These are phyloP conservation scores for Pygmarrhopalites habei DNA, from an alignment of 1,140 invertebrate genomes.

Conservation along the genomic window DNA sequence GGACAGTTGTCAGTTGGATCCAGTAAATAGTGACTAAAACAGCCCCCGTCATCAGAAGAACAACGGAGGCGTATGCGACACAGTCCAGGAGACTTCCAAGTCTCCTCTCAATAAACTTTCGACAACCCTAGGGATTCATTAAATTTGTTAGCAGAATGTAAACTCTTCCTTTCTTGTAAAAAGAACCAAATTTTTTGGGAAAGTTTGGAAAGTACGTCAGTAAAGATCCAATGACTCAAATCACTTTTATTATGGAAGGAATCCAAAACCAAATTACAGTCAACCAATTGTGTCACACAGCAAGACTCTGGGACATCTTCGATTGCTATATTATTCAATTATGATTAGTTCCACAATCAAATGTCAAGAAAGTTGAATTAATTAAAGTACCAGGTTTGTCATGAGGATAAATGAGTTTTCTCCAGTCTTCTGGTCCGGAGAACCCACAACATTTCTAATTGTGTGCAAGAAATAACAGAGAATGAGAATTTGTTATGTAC, in stretches of 20 bases:
- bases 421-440: background rate
- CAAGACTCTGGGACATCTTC: background rate
- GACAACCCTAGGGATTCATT: background rate
- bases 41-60: background rate
- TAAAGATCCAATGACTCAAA: background rate
- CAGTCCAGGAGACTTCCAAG: background rate
- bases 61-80: background rate
- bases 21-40: background rate
- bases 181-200: too few relatives aligned
- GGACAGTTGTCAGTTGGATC: background rate
- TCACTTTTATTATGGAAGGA: background rate
- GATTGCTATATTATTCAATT: too few relatives aligned
- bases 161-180: too few relatives aligned
- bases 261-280: background rate
- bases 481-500: too few relatives aligned
- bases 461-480: too few relatives aligned
- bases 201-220: background rate
- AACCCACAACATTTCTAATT: background rate
- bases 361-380: too few relatives aligned
- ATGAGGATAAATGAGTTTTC: background rate
- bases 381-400: too few relatives aligned
- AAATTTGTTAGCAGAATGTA: background rate
- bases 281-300: background rate
- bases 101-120: background rate
- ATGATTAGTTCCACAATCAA: too few relatives aligned